Evolutionary conservation across 2,797 vertebrate genomes (phyloP), one percentile per base, ranked within the genome.

Genomic region (Lophius americanus): DNA sequence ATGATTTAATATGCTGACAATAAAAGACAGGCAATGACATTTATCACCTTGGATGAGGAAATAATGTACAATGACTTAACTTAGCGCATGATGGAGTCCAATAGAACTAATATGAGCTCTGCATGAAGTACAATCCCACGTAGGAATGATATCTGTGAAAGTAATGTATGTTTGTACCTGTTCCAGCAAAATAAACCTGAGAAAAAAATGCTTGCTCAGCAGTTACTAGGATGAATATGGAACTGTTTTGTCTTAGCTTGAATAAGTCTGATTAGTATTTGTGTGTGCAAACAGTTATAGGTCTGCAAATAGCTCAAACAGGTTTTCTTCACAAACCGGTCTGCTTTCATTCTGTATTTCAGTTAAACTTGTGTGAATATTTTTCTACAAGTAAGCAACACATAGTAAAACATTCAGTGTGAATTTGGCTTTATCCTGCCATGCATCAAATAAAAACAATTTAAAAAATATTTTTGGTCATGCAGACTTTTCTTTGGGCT

Each of bases 241-340:
- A 38, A 1, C 12, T 13, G 46, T 9, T 64, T 42, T 7, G 43
- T 46, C 12, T 60, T 33, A 33, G 4, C 32, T 38, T 48, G 3
- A 60, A 35, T 50, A 51, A 12, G 8, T 44, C 5, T 47, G 42
- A 33, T 47, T 43, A 2, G 23, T 62, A 54, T 84, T 77, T 64
- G 35, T 49, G 11, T 77, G 56, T 1, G 36, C 56, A 83, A 77
- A 86, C 70, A 81, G 58, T 69, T 66, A 41, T 10, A 63, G 74
- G 71, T 75, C 37, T n/a, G 12, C 56, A 67, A 5, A 52, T 11
- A 39, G 23, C 23, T 66, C 2, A 37, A 76, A 72, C 48, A 54
- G 64, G 47, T 73, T 74, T 23, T 65, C 37, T 35, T 66, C 33
- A 58, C 38, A 64, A 68, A 70, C 38, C 51, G 60, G 33, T 70